Base-by-base conservation (phyloP, 2,888 invertebrate genomes). In the Odontocerum albicorne region DNA sequence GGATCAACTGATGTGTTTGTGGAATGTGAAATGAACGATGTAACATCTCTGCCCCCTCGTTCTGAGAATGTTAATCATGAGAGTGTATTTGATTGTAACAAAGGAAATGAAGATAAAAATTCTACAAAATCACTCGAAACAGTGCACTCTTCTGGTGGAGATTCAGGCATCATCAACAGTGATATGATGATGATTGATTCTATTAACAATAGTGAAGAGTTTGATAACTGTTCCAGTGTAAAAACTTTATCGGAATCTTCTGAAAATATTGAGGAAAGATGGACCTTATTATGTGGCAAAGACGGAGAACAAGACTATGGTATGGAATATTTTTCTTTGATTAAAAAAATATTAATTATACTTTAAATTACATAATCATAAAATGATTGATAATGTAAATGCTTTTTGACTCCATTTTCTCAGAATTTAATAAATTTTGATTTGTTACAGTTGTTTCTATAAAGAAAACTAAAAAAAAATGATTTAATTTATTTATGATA, bases 241-340 rank as follows among this genome's bases (percentile, higher is more conserved):
- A 42, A 50, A 20, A 50, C 50, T 20, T 13, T 50, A 6, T 50
- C 50, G 7, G 43, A 50, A 43, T 13, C 35, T 4, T 50, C 50
- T 3, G 50, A 50, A 22, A 12, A 32, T 16, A 13, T 42, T 4
- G 50, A 50, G 20, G 42, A 50, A 46, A 33, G 36, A 20, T 50
- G 50, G 50, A 50, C 50, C 7, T 35, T 50, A 17, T 19, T 44
- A 12, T 17, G 17, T 17, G 8, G 39, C 39, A 8, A 16, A 35
- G 17, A 20, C 20, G 27, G 17, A 49, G 12, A 15, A 4, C 7
- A 17, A 17, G 15, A 15, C 3, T 27, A 6, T 7, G 10, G 6
- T 10, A 27, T 27, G 27, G 7, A 27, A 27, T 27, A 35, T 8
- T 8, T 12, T 35, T 7, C 4, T 12, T 12, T 35, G 6, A 12